Evolutionary conservation across 2,113 vertebrate genomes (phyloP).

Genomic region (Phoxinus phoxinus): DNA sequence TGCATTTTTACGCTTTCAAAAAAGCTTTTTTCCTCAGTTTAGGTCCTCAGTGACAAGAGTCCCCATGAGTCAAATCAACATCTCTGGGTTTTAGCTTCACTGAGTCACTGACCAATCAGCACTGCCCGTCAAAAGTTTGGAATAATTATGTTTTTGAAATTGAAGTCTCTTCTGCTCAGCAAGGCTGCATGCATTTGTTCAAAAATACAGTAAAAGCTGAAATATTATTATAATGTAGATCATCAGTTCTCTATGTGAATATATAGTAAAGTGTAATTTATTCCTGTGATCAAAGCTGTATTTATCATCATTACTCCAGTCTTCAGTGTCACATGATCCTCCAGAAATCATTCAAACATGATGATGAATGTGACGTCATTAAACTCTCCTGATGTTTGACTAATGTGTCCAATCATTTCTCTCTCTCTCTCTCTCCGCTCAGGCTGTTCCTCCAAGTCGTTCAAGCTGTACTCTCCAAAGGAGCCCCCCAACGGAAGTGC

Average conservation of each 20-base stretch:
- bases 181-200: too few relatives aligned
- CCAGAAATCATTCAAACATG: neutral
- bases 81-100: neutral
- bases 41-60: too few relatives aligned
- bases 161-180: neutral
- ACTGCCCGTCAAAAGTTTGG: neutral
- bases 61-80: neutral
- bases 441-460: conserved; percentile 99
- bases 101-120: neutral
- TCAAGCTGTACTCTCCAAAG: conserved; percentile 99
- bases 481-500: conserved; percentile 99
- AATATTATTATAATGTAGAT: neutral
- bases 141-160: neutral
- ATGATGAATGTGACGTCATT: neutral
- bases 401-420: neutral
- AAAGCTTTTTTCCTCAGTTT: too few relatives aligned
- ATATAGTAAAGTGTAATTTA: neutral
- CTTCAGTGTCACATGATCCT: neutral
- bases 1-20: too few relatives aligned
- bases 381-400: neutral
- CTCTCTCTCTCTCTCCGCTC: neutral
- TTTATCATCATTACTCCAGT: neutral
- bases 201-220: too few relatives aligned
- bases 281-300: neutral
- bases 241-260: neutral